These are phyloP conservation scores for Tretioscincus oriximinensis DNA, from an alignment of 2,113 vertebrate species.

Conservation along the genomic window DNA sequence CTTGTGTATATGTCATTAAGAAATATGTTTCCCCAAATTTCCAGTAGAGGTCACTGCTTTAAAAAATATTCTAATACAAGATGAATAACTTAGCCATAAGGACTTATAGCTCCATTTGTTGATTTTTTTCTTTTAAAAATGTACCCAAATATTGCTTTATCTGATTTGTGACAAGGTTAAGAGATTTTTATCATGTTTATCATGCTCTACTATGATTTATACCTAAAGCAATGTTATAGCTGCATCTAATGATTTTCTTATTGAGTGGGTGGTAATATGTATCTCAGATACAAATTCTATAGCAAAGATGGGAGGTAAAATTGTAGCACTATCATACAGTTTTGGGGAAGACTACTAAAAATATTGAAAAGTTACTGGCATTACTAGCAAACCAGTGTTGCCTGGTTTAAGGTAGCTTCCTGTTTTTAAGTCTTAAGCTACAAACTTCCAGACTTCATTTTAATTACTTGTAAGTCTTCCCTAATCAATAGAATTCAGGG, in stretches of 20 bases:
- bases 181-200: not conserved
- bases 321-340: not conserved
- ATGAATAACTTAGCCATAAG: not conserved
- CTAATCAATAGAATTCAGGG: too few relatives aligned
- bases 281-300: not conserved
- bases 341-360: not conserved
- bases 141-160: rapidly evolving
- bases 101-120: not conserved
- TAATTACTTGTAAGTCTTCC: not conserved
- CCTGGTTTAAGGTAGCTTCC: not conserved
- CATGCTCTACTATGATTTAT: not conserved
- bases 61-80: not conserved
- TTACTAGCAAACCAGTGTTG: not conserved
- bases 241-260: not conserved
- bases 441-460: not conserved
- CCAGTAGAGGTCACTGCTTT: slow-evolving; percentile 68
- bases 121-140: not conserved
- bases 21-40: not conserved
- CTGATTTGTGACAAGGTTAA: not conserved
- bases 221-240: not conserved
- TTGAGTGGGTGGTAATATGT: not conserved
- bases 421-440: not conserved
- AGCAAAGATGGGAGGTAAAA: not conserved
- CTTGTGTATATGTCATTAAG: not conserved
- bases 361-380: not conserved